phyloP scores from a whole-genome alignment of 2,888 invertebrate species.

The Lepeophtheirus nordmannii region DNA sequence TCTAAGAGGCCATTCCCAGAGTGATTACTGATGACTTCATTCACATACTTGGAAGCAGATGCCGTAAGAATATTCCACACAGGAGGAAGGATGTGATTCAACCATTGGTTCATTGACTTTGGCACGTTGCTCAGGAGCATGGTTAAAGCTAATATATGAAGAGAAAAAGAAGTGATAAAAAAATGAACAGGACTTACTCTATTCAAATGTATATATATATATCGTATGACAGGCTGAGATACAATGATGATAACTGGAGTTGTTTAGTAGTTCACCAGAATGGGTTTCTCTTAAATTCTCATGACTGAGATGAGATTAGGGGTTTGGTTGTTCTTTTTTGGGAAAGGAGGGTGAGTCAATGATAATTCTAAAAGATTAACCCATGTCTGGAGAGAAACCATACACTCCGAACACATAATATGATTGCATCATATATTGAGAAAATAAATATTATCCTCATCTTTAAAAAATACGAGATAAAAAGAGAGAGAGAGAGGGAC shows the following conservation, averaged over 20 bases:
- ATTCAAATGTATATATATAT: conserved; percentile 13
- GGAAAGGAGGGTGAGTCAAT: no score
- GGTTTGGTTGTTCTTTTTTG: neutral
- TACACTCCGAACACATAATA: neutral
- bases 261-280: conserved; percentile 6
- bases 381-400: conserved; percentile 22
- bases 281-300: neutral
- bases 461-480: neutral
- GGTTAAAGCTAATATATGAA: conserved; percentile 39
- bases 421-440: neutral
- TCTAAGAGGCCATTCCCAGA: conserved; percentile 33
- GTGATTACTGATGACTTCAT: conserved; percentile 45
- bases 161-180: conserved; percentile 11
- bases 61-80: conserved; percentile 53
- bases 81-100: conserved; percentile 46
- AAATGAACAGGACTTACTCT: neutral
- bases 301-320: neutral
- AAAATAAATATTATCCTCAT: neutral
- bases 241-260: neutral
- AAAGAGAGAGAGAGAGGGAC: neutral
- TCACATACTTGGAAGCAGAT: conserved; percentile 47
- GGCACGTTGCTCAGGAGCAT: conserved; percentile 46
- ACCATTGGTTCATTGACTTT: conserved; percentile 44
- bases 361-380: neutral
- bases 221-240: neutral